These are phyloP conservation scores for Nesidiocoris tenuis DNA, from an alignment of 2,888 invertebrate genomes.

Conservation along the genomic window DNA sequence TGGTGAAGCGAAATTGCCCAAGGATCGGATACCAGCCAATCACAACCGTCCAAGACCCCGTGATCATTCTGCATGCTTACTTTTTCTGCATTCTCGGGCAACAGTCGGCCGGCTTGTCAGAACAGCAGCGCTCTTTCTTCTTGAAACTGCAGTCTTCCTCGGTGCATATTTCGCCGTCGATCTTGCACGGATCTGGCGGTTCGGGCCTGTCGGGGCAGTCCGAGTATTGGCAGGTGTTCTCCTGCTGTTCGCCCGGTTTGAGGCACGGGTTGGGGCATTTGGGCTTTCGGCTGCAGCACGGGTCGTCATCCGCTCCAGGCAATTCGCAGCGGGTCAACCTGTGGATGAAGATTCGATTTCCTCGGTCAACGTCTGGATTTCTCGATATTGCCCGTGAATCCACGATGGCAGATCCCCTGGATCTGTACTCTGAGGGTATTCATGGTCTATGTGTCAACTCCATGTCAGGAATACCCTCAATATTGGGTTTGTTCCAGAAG, in stretches of 20 bases:
- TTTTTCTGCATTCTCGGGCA: constrained; percentile 29
- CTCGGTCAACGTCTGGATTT: too few species aligned
- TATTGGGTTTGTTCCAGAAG: too few species aligned
- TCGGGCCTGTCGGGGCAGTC: constrained; percentile 19
- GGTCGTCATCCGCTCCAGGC: constrained; percentile 36
- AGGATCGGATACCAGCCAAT: too few species aligned
- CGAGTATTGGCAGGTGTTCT: not conserved
- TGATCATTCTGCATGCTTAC: too few species aligned
- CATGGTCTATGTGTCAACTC: too few species aligned
- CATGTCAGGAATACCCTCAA: too few species aligned
- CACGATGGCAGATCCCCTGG: too few species aligned
- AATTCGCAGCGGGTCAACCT: constrained; percentile 36
- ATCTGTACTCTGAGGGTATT: too few species aligned
- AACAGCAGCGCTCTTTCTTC: constrained; percentile 19
- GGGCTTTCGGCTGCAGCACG: constrained; percentile 32
- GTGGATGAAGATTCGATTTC: too few species aligned
- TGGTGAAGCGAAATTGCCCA: not conserved
- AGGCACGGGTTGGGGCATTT: constrained; percentile 30
- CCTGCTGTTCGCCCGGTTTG: not conserved
- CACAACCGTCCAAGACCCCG: too few species aligned
- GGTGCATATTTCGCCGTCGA: constrained; percentile 27
- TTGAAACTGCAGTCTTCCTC: constrained; percentile 28
- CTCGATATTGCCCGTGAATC: too few species aligned
- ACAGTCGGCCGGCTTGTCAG: not conserved
- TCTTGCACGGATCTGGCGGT: constrained; percentile 15